Percentiles rank a stretch among this genome's conserved stretches.
These are phyloP conservation scores for Caenorhabditis macrosperma DNA, from an alignment of 2,888 invertebrate species.

Conservation along the genomic window DNA sequence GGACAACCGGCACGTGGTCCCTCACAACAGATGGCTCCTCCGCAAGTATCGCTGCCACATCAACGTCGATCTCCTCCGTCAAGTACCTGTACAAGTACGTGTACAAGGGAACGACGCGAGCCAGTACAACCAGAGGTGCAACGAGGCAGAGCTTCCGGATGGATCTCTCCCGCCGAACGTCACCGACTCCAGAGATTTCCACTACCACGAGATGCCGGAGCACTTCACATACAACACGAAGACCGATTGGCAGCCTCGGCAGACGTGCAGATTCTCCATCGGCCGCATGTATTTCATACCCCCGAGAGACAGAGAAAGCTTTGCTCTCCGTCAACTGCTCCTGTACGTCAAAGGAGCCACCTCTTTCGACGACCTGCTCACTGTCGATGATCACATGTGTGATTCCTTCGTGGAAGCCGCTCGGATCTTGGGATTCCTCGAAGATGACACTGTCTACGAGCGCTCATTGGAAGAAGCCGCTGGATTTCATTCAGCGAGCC, in stretches of 20 bases:
- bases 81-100: slow-evolving; percentile 23
- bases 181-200: background rate
- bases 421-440: slow-evolving; percentile 15
- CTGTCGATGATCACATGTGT: slow-evolving; percentile 9
- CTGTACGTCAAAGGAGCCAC: slow-evolving; percentile 22
- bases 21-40: slow-evolving; percentile 77
- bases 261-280: background rate
- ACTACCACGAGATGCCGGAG: slow-evolving; percentile 41
- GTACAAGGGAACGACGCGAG: background rate
- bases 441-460: slow-evolving; percentile 17
- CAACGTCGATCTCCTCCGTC: slow-evolving; percentile 73
- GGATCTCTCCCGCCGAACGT: background rate
- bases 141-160: background rate
- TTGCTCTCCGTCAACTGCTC: slow-evolving; percentile 25
- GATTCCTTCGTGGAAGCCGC: slow-evolving; percentile 48
- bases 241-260: slow-evolving; percentile 10
- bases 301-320: slow-evolving; percentile 40
- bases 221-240: slow-evolving; percentile 15
- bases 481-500: background rate
- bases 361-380: slow-evolving; percentile 30
- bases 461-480: slow-evolving; percentile 39
- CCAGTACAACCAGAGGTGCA: slow-evolving; percentile 5
- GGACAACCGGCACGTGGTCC: slow-evolving; percentile 80
- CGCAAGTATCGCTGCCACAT: slow-evolving; percentile 68
- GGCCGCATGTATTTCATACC: slow-evolving; percentile 48